Percentiles rank a stretch among this genome's conserved stretches.
These are phyloP conservation scores for Nasonia vitripennis DNA, from an alignment of 1,140 invertebrate genomes.

Conservation along the genomic window DNA sequence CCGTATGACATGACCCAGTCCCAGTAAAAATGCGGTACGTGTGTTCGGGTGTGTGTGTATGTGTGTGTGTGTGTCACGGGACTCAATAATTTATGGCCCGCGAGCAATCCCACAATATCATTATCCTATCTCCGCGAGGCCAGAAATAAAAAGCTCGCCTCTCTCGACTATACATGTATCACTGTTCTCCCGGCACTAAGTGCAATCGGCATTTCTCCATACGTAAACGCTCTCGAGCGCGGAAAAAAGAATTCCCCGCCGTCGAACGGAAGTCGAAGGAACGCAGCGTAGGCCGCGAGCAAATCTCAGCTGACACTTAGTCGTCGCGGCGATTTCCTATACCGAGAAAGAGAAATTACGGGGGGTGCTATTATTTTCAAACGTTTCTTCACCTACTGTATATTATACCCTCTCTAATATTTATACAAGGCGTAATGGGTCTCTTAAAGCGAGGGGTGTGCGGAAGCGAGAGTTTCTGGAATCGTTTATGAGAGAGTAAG, in stretches of 20 bases:
- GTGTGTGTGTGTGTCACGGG: not conserved
- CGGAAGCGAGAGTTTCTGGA: no score
- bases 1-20: not conserved
- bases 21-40: slow-evolving; percentile 4
- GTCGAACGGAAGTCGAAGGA: slow-evolving; percentile 40
- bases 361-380: not conserved
- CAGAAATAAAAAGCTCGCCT: slow-evolving; percentile 19
- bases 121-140: slow-evolving; percentile 39
- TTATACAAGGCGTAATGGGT: not conserved
- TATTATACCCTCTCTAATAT: not conserved
- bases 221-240: slow-evolving; percentile 47
- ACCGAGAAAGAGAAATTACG: not conserved
- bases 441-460: not conserved
- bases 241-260: slow-evolving; percentile 52
- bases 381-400: not conserved
- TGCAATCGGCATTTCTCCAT: slow-evolving; percentile 54
- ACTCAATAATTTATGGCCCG: slow-evolving; percentile 20
- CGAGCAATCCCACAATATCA: slow-evolving; percentile 33
- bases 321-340: not conserved
- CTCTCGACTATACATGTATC: slow-evolving; percentile 11
- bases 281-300: slow-evolving; percentile 8
- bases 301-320: not conserved
- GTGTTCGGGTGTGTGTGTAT: not conserved
- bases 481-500: no score
- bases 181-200: slow-evolving; percentile 48